phyloP scores from a whole-genome alignment of 1,140 invertebrate genomes.

The Psix sp. region DNA sequence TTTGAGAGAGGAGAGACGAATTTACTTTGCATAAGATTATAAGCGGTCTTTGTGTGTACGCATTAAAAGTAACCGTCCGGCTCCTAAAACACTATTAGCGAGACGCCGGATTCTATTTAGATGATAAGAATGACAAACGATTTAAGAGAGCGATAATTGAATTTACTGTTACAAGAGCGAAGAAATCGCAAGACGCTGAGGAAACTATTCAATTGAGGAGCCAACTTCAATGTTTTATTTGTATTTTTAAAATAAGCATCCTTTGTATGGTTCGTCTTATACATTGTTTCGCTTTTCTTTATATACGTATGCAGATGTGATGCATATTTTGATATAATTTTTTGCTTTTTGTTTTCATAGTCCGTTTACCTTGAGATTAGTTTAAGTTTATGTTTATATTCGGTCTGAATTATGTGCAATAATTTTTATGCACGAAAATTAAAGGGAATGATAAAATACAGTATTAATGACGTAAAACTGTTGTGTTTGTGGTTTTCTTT shows the following conservation, averaged over 20 bases:
- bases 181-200: slow-evolving; percentile 75
- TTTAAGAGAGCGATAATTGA: slow-evolving; percentile 70
- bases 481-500: too few relatives aligned
- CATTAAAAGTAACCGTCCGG: slow-evolving; percentile 64
- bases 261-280: too few relatives aligned
- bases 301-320: slow-evolving; percentile 1
- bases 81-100: slow-evolving; percentile 61
- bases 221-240: slow-evolving; percentile 23
- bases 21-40: slow-evolving; percentile 65
- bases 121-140: slow-evolving; percentile 64
- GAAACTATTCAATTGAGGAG: slow-evolving; percentile 41
- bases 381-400: too few relatives aligned
- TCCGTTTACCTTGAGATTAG: too few relatives aligned
- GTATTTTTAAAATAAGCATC: slow-evolving; percentile 1
- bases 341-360: slow-evolving; percentile 1
- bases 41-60: slow-evolving; percentile 62
- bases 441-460: too few relatives aligned
- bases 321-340: not conserved
- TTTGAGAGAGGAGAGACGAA: slow-evolving; percentile 61
- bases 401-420: too few relatives aligned
- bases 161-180: slow-evolving; percentile 75
- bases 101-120: slow-evolving; percentile 64
- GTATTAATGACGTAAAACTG: too few relatives aligned
- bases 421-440: too few relatives aligned
- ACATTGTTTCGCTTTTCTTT: too few relatives aligned